Conservation (phyloP, 1,140 invertebrate species). For the Latrodectus geometricus region DNA sequence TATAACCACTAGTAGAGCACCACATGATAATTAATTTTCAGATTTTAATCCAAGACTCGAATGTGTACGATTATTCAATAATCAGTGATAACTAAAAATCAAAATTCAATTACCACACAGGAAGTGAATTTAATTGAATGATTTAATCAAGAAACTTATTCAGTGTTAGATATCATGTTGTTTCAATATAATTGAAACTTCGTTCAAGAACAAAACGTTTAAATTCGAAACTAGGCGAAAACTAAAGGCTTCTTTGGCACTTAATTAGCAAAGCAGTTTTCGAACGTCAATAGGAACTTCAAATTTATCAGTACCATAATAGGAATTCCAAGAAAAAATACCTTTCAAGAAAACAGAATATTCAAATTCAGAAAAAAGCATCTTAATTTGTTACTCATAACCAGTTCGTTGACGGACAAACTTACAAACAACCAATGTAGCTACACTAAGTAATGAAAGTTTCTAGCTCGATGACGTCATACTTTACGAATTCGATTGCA, state of each 20-base stretch:
- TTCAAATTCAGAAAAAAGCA: no score
- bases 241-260: slow-evolving; percentile 33
- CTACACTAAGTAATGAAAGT: slow-evolving; percentile 26
- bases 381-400: no score
- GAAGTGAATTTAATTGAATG: no score
- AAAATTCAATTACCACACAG: no score
- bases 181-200: background rate
- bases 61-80: no score
- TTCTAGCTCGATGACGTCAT: slow-evolving; percentile 44
- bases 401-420: no score
- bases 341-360: background rate
- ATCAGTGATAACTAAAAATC: no score
- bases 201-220: slow-evolving; percentile 25
- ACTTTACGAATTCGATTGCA: slow-evolving; percentile 2
- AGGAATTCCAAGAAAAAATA: slow-evolving; percentile 16
- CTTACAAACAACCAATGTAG: no score
- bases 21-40: slow-evolving; percentile 31
- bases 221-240: slow-evolving; percentile 12
- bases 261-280: slow-evolving; percentile 26
- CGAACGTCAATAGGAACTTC: slow-evolving; percentile 44
- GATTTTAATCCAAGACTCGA: background rate
- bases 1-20: slow-evolving; percentile 51
- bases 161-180: no score
- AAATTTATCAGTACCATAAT: background rate
- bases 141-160: no score